These are phyloP conservation scores for Nomada fabriciana DNA, from an alignment of 2,888 invertebrate species.

Conservation along the genomic window DNA sequence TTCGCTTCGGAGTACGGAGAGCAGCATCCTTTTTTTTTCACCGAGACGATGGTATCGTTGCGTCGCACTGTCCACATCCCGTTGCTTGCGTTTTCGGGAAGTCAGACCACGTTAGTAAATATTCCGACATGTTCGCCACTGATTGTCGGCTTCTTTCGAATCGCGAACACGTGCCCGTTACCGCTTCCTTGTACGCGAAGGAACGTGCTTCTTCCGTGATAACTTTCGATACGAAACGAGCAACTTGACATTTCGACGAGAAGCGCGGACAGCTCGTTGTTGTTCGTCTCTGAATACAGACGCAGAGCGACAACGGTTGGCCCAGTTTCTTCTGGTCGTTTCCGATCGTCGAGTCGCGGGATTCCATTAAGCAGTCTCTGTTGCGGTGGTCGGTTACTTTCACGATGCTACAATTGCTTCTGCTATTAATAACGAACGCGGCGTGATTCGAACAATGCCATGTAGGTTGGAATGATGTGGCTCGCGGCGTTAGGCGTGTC, in stretches of 20 bases:
- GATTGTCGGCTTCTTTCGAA: constrained; percentile 18
- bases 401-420: constrained; percentile 33
- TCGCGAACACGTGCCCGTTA: constrained; percentile 11
- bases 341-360: constrained; percentile 21
- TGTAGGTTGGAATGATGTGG: no score
- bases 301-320: background rate
- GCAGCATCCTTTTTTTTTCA: constrained; percentile 43
- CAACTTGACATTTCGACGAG: background rate
- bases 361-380: constrained; percentile 27
- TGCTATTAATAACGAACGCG: constrained; percentile 38
- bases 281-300: constrained; percentile 10
- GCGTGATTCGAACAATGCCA: constrained; percentile 1
- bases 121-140: constrained; percentile 34
- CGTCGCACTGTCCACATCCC: background rate
- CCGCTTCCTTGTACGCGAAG: no score
- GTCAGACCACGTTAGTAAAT: constrained; percentile 27
- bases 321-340: constrained; percentile 29
- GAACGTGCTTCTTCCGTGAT: background rate
- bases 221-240: background rate
- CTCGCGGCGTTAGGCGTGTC: no score
- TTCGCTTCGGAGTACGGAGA: constrained; percentile 24
- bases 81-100: constrained; percentile 41
- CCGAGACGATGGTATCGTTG: constrained; percentile 7
- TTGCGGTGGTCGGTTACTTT: constrained; percentile 24
- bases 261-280: constrained; percentile 2